Base-by-base conservation (phyloP, 2,888 invertebrate species). In the Exephanes ischioxanthus region DNA sequence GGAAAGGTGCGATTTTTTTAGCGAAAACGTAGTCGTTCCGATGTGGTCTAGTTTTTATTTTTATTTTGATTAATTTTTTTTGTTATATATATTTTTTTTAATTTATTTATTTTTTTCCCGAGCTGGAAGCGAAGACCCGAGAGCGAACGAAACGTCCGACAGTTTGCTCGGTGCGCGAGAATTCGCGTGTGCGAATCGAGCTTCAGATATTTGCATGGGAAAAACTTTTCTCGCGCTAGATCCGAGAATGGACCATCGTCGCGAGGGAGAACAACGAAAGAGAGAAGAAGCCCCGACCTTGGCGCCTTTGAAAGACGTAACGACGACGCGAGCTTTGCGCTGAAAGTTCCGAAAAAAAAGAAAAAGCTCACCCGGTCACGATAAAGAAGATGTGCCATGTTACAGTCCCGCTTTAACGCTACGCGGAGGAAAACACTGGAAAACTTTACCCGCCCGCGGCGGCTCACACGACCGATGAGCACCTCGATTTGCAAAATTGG, bases 401-500 rank as follows among this genome's bases (percentile, higher is more conserved):
- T 4, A 16, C 51, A 48, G 22, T 37, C 58, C 26, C 67, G 41
- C 67, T 68, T 78, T 78, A 41, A 51, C 48, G 55, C 7, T 19
- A 3, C 9, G 7, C 26, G 26, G 9, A 11, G 55, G 26, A 68
- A 78, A 78, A 68, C 55, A 41, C 41, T 41, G 68, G 68, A 58
- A 68, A 78, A 78, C 30, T 41, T 68, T 45, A 1, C 45, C 26
- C 68, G 55, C 41, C 55, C 58, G 19, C n/a, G 30, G 41, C 41
- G 41, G 0, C 9, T 41, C 19, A 3, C n/a, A 14, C 22, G 16
- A 53, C 55, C n/a, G 77, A 30, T 51, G 41, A 41, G 19, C 55
- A 78, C 67, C 53, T 41, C 77, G 68, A 58, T 68, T 55, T 78
- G 3, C 55, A 55, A 78, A 78, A 33, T n/a, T 78, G 41, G 22